Conservation (phyloP, 2,113 vertebrate genomes). For the Pimephales promelas region DNA sequence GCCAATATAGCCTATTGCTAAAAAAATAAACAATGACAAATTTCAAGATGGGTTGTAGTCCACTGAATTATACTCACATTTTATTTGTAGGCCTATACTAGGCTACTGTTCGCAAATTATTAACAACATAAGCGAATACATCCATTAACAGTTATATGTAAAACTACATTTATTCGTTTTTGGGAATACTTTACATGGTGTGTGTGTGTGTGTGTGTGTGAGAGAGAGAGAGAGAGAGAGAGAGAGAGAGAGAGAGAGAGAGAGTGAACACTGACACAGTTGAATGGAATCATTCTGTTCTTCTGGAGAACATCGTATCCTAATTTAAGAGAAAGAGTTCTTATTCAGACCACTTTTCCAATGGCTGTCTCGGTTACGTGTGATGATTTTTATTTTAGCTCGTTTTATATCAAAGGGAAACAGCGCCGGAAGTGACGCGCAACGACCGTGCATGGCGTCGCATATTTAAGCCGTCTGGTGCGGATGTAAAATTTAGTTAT, state of each 20-base stretch:
- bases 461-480: constrained; percentile 67
- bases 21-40: not conserved
- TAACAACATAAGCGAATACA: not conserved
- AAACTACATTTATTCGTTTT: not conserved
- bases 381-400: constrained; percentile 60
- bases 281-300: not conserved
- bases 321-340: not conserved
- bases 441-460: constrained; percentile 61
- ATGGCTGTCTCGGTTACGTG: constrained; percentile 53
- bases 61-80: not conserved
- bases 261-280: too few species aligned
- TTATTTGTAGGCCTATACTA: not conserved
- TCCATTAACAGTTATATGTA: not conserved
- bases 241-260: too few species aligned
- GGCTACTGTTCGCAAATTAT: not conserved
- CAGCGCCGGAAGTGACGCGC: constrained; percentile 63
- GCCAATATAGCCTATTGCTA: not conserved
- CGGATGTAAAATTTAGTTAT: constrained; percentile 69
- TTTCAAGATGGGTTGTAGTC: not conserved
- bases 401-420: constrained; percentile 58
- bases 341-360: not conserved
- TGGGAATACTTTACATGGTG: not conserved
- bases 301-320: not conserved
- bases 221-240: too few species aligned
- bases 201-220: not conserved